Percentiles rank a stretch among this genome's conserved stretches.
Evolutionary conservation across 2,797 vertebrate genomes (phyloP).

Genomic region (Sebastes vulpes): DNA sequence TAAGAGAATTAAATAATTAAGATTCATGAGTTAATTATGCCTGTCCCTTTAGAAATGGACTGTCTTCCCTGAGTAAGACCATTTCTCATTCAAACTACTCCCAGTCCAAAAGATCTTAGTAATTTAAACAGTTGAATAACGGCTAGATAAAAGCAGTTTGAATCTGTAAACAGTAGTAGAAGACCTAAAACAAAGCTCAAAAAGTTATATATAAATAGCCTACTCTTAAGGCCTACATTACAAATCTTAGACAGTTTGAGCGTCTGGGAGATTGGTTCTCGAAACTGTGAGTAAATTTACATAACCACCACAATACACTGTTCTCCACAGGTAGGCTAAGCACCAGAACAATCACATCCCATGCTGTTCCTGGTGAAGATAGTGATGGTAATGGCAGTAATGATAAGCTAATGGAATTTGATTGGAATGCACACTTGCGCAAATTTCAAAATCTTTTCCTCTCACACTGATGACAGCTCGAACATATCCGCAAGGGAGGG

Average conservation of each 20-base stretch:
- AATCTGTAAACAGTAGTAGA: not conserved
- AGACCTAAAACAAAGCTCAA: not conserved
- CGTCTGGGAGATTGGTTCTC: not conserved
- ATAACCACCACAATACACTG: not conserved
- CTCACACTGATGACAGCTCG: conserved; percentile 27
- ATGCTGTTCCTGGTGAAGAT: conserved; percentile 29
- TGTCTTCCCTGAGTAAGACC: not conserved
- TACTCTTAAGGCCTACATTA: no score
- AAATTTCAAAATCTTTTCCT: conserved; percentile 21
- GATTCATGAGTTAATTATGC: not conserved
- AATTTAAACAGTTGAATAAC: not conserved
- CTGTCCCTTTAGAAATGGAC: not conserved
- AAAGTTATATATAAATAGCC: not conserved
- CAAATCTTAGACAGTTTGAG: not conserved
- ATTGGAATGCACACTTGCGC: conserved; percentile 37
- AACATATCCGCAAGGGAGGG: conserved; percentile 34
- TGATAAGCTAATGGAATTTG: conserved; percentile 45
- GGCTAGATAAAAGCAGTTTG: not conserved
- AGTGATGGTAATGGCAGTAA: conserved; percentile 57
- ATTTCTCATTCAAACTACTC: not conserved
- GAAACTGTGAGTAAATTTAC: not conserved
- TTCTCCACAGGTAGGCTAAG: conserved; percentile 8
- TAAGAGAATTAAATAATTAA: not conserved
- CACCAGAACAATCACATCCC: conserved; percentile 1
- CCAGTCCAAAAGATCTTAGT: not conserved